These are phyloP conservation scores for Hyperoplus immaculatus DNA, from an alignment of 2,797 vertebrate species.

Conservation along the genomic window DNA sequence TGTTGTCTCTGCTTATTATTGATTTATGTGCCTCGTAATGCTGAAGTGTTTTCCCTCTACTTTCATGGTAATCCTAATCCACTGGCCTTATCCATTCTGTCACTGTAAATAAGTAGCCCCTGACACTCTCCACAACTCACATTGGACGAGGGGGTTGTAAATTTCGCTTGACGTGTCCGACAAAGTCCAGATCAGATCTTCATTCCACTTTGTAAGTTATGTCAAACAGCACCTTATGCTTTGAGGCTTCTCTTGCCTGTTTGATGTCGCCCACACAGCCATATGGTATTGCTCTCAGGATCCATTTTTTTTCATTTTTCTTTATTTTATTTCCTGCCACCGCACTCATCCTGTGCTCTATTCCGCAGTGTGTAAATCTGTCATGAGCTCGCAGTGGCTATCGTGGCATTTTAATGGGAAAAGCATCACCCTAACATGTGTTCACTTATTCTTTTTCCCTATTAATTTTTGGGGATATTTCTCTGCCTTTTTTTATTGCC, in stretches of 20 bases:
- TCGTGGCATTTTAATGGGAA: slow-evolving; percentile 52
- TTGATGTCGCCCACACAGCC: slow-evolving; percentile 74
- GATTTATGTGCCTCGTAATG: slow-evolving; percentile 42
- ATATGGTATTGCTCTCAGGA: slow-evolving; percentile 75
- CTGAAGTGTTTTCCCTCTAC: slow-evolving; percentile 42
- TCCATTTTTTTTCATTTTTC: slow-evolving; percentile 37
- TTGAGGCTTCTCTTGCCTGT: slow-evolving; percentile 58
- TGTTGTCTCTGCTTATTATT: slow-evolving; percentile 16
- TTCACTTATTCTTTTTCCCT: slow-evolving; percentile 14
- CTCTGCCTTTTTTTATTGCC: slow-evolving; percentile 14
- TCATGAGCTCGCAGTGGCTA: slow-evolving; percentile 43
- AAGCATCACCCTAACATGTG: slow-evolving; percentile 47
- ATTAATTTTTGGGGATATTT: background rate
- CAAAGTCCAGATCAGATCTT: slow-evolving; percentile 74
- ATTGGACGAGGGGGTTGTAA: slow-evolving; percentile 54
- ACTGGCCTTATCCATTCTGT: slow-evolving; percentile 16
- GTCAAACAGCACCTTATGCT: slow-evolving; percentile 75
- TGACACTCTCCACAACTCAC: slow-evolving; percentile 38
- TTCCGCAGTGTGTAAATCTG: slow-evolving; percentile 73
- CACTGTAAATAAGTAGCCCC: slow-evolving; percentile 50
- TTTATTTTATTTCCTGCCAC: slow-evolving; percentile 65
- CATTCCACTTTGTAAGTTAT: slow-evolving; percentile 74
- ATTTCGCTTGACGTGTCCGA: slow-evolving; percentile 65
- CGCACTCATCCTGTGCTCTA: slow-evolving; percentile 55
- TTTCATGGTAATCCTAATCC: slow-evolving; percentile 52